phyloP scores from a whole-genome alignment of 2,888 invertebrate genomes.

The Platycheirus rosarum region DNA sequence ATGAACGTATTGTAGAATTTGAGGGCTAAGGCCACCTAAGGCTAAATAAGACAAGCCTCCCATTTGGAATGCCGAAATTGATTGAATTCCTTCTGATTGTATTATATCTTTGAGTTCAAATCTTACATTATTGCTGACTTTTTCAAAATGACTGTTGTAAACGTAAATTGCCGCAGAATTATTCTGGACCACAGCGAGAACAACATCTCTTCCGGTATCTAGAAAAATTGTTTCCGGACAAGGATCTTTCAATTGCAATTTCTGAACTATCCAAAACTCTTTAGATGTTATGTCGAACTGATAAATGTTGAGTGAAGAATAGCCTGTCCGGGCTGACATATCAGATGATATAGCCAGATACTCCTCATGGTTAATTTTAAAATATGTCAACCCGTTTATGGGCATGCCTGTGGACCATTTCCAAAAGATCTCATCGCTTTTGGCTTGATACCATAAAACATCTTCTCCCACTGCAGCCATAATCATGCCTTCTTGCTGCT shows the following conservation, averaged over 20 bases:
- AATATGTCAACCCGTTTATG: conserved; percentile 76
- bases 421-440: conserved; percentile 76
- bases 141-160: conserved; percentile 76
- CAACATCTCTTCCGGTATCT: conserved; percentile 79
- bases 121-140: conserved; percentile 72
- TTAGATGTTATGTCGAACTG: conserved; percentile 76
- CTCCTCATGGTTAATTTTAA: conserved; percentile 76
- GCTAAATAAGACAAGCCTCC: conserved; percentile 81
- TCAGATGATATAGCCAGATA: conserved; percentile 77
- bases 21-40: conserved; percentile 79
- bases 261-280: conserved; percentile 81
- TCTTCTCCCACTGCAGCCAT: conserved; percentile 75
- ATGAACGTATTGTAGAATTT: conserved; percentile 80
- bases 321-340: conserved; percentile 57
- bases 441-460: conserved; percentile 78
- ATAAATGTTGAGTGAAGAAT: conserved; percentile 78
- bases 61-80: conserved; percentile 80
- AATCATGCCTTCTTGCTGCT: conserved; percentile 77
- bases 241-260: conserved; percentile 76
- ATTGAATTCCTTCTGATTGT: conserved; percentile 77
- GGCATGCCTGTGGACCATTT: conserved; percentile 77
- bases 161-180: conserved; percentile 78
- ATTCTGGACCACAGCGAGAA: conserved; percentile 79
- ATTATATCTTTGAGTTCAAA: conserved; percentile 76
- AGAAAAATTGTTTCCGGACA: conserved; percentile 77